Evolutionary conservation across 2,888 invertebrate species (phyloP).

Genomic region (Dioctria rufipes): DNA sequence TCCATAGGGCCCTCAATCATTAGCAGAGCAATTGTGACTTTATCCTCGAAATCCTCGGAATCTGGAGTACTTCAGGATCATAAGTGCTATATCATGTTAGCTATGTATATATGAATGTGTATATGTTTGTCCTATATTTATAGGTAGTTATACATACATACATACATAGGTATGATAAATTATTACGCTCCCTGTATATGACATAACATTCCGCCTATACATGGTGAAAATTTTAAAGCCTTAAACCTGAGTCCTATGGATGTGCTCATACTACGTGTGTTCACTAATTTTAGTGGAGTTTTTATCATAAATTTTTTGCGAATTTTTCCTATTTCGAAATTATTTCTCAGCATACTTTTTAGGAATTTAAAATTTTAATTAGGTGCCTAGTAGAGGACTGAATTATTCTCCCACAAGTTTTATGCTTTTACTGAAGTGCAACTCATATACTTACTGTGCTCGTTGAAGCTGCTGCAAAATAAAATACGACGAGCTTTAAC

Average conservation of each 20-base stretch:
- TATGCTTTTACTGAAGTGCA: neutral
- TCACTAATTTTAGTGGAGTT: too few relatives aligned
- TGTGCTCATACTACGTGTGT: too few relatives aligned
- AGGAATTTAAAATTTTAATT: slow-evolving; percentile 38
- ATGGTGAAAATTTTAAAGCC: slow-evolving; percentile 2
- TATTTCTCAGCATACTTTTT: slow-evolving; percentile 21
- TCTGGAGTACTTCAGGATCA: neutral
- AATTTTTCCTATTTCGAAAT: neutral
- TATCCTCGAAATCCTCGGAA: slow-evolving; percentile 26
- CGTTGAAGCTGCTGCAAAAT: too few relatives aligned
- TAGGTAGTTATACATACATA: neutral
- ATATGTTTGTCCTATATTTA: neutral
- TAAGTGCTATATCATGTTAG: neutral
- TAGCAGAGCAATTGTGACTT: slow-evolving; percentile 44
- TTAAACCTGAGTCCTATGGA: neutral
- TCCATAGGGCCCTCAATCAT: slow-evolving; percentile 31
- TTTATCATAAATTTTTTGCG: too few relatives aligned
- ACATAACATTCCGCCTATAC: too few relatives aligned
- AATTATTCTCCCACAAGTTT: slow-evolving; percentile 7
- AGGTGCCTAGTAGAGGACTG: neutral
- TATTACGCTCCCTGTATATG: too few relatives aligned
- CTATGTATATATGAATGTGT: neutral
- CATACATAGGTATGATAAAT: neutral
- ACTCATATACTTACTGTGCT: neutral
- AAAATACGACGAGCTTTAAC: neutral